A percentile compares a stretch with the other conserved stretches of the same genome.
phyloP scores from a whole-genome alignment of 2,113 vertebrate genomes.

The Dryoscopus gambensis region DNA sequence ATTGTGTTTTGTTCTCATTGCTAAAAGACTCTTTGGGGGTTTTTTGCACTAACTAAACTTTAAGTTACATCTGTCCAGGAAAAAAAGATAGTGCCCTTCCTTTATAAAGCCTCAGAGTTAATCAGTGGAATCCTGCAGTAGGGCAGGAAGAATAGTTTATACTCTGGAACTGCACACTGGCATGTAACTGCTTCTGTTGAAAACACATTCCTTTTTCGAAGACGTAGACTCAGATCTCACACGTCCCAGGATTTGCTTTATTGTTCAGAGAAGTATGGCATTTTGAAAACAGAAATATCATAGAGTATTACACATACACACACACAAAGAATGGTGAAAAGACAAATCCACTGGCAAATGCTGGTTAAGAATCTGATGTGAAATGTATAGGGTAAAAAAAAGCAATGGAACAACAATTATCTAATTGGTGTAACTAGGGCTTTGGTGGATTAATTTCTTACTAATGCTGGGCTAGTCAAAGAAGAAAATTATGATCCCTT shows the following conservation, averaged over 20 bases:
- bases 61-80: background rate
- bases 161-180: background rate
- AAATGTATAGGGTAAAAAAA: background rate
- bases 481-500: background rate
- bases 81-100: background rate
- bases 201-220: background rate
- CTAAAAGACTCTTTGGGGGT: background rate
- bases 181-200: background rate
- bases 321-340: background rate
- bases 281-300: background rate
- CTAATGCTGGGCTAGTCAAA: background rate
- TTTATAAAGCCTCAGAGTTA: background rate
- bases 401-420: background rate
- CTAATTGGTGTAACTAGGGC: background rate
- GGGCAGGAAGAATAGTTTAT: background rate
- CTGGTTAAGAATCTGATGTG: background rate
- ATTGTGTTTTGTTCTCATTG: background rate
- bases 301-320: background rate
- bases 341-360: background rate
- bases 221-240: background rate
- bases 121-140: background rate
- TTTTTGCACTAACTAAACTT: background rate
- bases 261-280: background rate
- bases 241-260: background rate
- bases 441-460: background rate